Evolutionary conservation across 2,888 invertebrate genomes (phyloP), one percentile per base, ranked within the genome.

Genomic region (Chironomus tentans): DNA sequence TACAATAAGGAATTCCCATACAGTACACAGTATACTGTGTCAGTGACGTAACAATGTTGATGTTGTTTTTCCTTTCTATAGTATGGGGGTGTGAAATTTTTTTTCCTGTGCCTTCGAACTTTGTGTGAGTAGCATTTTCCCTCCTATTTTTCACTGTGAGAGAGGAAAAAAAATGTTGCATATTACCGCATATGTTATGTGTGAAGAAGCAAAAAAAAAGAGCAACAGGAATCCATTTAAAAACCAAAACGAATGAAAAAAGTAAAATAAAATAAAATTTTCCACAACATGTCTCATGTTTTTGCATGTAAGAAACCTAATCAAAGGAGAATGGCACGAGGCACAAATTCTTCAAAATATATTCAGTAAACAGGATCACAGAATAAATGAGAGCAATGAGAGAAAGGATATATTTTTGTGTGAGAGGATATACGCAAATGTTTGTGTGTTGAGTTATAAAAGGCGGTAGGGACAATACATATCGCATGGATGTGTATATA

Each of bases 281-380:
- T 65, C 24, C 65, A 65, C 65, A 65, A 65, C 65, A 65, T 65
- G 65, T 65, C 65, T 65, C 65, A 65, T 65, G 65, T 24, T 56
- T 56, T 56, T 62, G 72, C 61, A 61, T 73, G 72, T 73, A 73
- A 73, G 72, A 62, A 73, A 73, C 61, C 72, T 50, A 73, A 73
- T 73, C 71, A 73, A 73, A 73, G 72, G 72, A 73, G 72, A 73
- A 73, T 73, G 72, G 72, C 72, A 73, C 72, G 72, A 73, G 72
- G 72, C 72, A 73, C 72, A 73, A 73, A 73, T 73, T 73, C 72
- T 73, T 73, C 72, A 73, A 73, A 73, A 73, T 73, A 62, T 73
- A 73, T 73, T 61, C 72, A 73, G 62, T 62, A 56, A 73, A 62
- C 21, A 61, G 72, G 72, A 73, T 73, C 62, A 13, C 72, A 73